Percentiles rank a stretch among this genome's conserved stretches.
These are phyloP conservation scores for Synodontis membranacea DNA, from an alignment of 2,113 vertebrate species.

Conservation along the genomic window DNA sequence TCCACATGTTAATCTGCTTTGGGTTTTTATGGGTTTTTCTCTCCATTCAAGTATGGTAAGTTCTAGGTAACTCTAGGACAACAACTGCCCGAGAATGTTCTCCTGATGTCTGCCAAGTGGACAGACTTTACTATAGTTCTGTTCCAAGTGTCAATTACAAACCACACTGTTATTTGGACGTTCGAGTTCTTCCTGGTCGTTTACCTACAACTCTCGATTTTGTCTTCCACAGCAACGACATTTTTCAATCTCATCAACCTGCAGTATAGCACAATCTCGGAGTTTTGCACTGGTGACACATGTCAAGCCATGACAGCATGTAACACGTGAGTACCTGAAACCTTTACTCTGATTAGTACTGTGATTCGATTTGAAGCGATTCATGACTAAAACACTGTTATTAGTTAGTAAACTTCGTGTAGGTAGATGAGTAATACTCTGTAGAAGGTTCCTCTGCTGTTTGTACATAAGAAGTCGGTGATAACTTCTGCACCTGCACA, in stretches of 20 bases:
- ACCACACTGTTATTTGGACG: not conserved
- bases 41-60: not conserved
- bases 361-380: not conserved
- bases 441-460: not conserved
- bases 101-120: not conserved
- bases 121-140: not conserved
- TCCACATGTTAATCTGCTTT: not conserved
- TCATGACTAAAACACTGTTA: not conserved
- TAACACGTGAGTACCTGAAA: constrained; percentile 86
- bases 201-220: not conserved
- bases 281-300: constrained; percentile 97
- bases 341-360: constrained; percentile 34
- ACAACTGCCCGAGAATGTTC: not conserved
- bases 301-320: constrained; percentile 97
- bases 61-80: no score
- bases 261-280: constrained; percentile 99
- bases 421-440: not conserved
- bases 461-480: not conserved
- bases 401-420: not conserved
- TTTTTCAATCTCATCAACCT: constrained; percentile 99
- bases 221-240: constrained; percentile 83
- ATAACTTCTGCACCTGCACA: not conserved
- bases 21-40: not conserved
- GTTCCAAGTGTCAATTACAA: not conserved
- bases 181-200: not conserved